Evolutionary conservation across 2,888 invertebrate genomes (phyloP).

Genomic region (Papilio gigon): DNA sequence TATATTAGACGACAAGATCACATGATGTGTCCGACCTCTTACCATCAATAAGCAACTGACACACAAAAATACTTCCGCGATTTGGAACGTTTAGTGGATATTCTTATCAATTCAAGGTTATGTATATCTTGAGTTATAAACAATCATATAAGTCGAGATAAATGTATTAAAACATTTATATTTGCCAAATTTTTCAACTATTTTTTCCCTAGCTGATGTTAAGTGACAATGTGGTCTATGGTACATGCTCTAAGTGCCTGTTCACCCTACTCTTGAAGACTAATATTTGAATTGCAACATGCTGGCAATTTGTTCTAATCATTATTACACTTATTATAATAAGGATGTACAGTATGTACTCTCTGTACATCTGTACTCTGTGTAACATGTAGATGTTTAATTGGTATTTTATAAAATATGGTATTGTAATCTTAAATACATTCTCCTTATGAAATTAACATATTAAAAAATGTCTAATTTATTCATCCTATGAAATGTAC

Average conservation of each 20-base stretch:
- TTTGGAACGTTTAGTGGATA: neutral
- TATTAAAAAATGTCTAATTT: too few species aligned
- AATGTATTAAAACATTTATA: neutral
- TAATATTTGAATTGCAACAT: too few species aligned
- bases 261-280: neutral
- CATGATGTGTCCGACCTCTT: constrained; percentile 10
- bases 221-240: too few species aligned
- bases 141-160: constrained; percentile 21
- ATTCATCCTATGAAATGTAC: neutral
- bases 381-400: too few species aligned
- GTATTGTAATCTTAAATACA: too few species aligned
- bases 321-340: too few species aligned
- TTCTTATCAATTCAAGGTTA: constrained; percentile 34
- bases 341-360: too few species aligned
- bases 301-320: too few species aligned
- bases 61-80: neutral
- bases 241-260: too few species aligned
- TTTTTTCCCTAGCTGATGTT: neutral
- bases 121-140: constrained; percentile 27
- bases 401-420: too few species aligned
- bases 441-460: too few species aligned
- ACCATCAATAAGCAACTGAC: neutral
- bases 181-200: neutral
- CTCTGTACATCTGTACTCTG: too few species aligned
- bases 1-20: neutral